Evolutionary conservation across 1,140 invertebrate genomes (phyloP).

Genomic region (Arion vulgaris): DNA sequence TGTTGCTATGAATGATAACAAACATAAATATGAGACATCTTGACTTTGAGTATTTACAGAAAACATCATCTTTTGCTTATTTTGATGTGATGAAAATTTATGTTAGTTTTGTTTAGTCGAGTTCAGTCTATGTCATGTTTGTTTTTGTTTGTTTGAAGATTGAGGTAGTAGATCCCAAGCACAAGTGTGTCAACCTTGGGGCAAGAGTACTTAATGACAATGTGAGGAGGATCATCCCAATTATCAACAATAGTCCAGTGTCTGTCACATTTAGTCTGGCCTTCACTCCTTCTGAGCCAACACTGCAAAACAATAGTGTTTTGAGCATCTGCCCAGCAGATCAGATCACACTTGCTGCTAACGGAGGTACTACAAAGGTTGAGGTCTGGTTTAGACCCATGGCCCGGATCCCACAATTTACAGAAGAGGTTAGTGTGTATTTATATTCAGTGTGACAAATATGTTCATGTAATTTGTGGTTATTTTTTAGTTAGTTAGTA

Average conservation of each 20-base stretch:
- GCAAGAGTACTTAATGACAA: conserved; percentile 63
- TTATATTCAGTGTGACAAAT: neutral
- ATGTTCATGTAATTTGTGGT: no score
- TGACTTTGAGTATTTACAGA: no score
- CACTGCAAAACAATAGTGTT: conserved; percentile 57
- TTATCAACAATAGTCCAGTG: conserved; percentile 71
- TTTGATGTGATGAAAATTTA: no score
- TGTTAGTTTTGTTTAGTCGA: no score
- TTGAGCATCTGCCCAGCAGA: conserved; percentile 59
- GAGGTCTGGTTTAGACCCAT: conserved; percentile 65
- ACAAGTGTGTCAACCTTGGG: conserved; percentile 70
- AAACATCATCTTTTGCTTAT: no score
- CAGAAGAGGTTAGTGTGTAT: conserved; percentile 63
- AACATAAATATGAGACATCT: no score
- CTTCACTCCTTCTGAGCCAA: conserved; percentile 59
- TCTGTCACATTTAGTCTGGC: conserved; percentile 68
- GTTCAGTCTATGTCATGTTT: no score
- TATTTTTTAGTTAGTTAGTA: no score
- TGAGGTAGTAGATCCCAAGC: conserved; percentile 67
- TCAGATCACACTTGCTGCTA: conserved; percentile 62
- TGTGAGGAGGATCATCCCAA: conserved; percentile 66
- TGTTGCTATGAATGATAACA: no score
- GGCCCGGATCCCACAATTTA: conserved; percentile 67
- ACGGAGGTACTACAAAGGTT: conserved; percentile 65
- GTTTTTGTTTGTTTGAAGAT: conserved; percentile 53